Evolutionary conservation across 2,888 invertebrate genomes (phyloP).

Genomic region (Lasioglossum zephyrum): DNA sequence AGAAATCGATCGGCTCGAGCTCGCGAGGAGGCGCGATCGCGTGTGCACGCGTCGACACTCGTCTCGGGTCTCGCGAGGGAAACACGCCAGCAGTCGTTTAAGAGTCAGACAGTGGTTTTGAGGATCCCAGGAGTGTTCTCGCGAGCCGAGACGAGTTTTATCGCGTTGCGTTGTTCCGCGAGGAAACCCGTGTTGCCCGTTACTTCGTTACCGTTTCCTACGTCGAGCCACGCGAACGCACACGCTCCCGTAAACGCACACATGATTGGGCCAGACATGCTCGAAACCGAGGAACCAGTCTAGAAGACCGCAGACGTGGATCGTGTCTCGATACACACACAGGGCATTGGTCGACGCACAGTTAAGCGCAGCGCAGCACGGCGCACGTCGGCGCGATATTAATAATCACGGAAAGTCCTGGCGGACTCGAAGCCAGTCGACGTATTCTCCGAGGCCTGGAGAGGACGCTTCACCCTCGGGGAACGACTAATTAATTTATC

Average conservation of each 20-base stretch:
- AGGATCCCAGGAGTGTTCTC: constrained; percentile 27
- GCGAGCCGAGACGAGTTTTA: not conserved
- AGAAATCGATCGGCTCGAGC: constrained; percentile 14
- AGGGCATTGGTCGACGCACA: not conserved
- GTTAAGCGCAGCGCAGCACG: not conserved
- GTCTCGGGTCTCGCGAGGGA: constrained; percentile 12
- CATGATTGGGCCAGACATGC: not conserved
- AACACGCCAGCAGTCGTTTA: constrained; percentile 9
- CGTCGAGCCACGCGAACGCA: not conserved
- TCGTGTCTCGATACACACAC: not conserved
- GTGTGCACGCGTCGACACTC: constrained; percentile 23
- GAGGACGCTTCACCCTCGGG: constrained; percentile 10
- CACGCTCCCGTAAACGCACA: not conserved
- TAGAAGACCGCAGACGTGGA: constrained; percentile 1
- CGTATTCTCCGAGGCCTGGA: constrained; percentile 8
- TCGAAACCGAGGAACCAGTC: not conserved
- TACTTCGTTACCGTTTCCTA: not conserved
- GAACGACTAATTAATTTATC: constrained; percentile 42
- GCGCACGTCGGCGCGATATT: not conserved
- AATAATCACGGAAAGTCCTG: constrained; percentile 16
- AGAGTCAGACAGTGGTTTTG: constrained; percentile 26
- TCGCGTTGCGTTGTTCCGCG: not conserved
- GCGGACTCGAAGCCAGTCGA: constrained; percentile 1
- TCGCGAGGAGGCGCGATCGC: constrained; percentile 20
- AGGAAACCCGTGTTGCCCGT: not conserved